Percentiles rank a stretch among this genome's conserved stretches.
phyloP scores from a whole-genome alignment of 2,113 vertebrate species.

The Xiphias gladius region DNA sequence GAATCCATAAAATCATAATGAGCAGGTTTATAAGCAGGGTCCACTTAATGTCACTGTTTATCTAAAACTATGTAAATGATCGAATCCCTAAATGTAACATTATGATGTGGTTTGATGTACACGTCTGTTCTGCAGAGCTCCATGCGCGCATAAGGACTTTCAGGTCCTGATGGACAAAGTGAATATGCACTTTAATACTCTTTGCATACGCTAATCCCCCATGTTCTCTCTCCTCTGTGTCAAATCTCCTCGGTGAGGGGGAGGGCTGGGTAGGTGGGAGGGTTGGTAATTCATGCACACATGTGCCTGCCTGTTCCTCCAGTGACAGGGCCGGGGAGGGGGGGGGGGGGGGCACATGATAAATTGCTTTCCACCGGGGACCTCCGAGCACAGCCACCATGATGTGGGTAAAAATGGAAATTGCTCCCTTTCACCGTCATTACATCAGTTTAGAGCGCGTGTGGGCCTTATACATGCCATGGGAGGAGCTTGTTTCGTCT shows the following conservation, averaged over 20 bases:
- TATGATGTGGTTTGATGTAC: slow-evolving; percentile 3
- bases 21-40: neutral
- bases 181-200: slow-evolving; percentile 75
- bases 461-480: slow-evolving; percentile 82
- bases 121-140: slow-evolving; percentile 16
- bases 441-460: slow-evolving; percentile 87
- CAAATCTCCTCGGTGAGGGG: slow-evolving; percentile 63
- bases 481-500: slow-evolving; percentile 53
- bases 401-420: slow-evolving; percentile 88
- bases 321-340: slow-evolving; percentile 85
- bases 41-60: neutral
- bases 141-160: slow-evolving; percentile 33
- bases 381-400: slow-evolving; percentile 84
- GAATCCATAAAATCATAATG: slow-evolving; percentile 13
- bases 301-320: slow-evolving; percentile 86
- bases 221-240: slow-evolving; percentile 77
- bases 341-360: slow-evolving; percentile 87
- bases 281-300: slow-evolving; percentile 86
- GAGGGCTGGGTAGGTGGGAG: slow-evolving; percentile 57
- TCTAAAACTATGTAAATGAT: neutral
- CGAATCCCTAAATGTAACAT: neutral
- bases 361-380: slow-evolving; percentile 87
- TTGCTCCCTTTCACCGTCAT: slow-evolving; percentile 87
- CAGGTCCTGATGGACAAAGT: slow-evolving; percentile 74
- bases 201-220: slow-evolving; percentile 70